Percentiles rank a stretch among this genome's conserved stretches.
Evolutionary conservation across 2,888 invertebrate genomes (phyloP).

Genomic region (Drosophila paucipuncta): DNA sequence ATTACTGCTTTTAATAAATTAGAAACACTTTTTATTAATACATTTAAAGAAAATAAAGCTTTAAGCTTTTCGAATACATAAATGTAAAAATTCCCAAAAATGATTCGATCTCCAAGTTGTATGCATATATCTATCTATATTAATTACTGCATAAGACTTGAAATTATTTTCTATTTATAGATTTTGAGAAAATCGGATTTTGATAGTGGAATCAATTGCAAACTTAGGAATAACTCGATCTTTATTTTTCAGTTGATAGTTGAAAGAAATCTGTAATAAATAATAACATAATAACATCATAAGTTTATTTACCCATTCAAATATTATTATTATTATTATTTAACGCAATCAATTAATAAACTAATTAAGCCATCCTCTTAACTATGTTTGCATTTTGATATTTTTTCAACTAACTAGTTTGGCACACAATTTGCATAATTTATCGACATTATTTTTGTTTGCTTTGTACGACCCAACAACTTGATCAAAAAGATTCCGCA

Average conservation of each 20-base stretch:
- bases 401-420: constrained; percentile 32
- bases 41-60: neutral
- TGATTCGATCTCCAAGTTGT: neutral
- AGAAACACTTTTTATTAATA: neutral
- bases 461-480: constrained; percentile 30
- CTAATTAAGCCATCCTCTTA: constrained; percentile 8
- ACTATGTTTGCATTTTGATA: constrained; percentile 1
- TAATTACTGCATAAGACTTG: neutral
- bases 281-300: neutral
- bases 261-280: neutral
- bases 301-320: neutral
- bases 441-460: constrained; percentile 37
- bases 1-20: neutral
- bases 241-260: neutral
- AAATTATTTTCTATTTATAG: neutral
- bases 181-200: neutral
- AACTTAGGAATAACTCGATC: neutral
- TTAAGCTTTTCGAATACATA: neutral
- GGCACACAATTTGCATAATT: constrained; percentile 62
- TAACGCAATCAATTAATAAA: neutral
- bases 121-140: neutral
- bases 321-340: neutral
- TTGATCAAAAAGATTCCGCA: constrained; percentile 43
- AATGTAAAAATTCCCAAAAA: neutral
- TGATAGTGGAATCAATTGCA: neutral